Conservation (phyloP, 2,113 vertebrate species). For the Cepphus grylle region DNA sequence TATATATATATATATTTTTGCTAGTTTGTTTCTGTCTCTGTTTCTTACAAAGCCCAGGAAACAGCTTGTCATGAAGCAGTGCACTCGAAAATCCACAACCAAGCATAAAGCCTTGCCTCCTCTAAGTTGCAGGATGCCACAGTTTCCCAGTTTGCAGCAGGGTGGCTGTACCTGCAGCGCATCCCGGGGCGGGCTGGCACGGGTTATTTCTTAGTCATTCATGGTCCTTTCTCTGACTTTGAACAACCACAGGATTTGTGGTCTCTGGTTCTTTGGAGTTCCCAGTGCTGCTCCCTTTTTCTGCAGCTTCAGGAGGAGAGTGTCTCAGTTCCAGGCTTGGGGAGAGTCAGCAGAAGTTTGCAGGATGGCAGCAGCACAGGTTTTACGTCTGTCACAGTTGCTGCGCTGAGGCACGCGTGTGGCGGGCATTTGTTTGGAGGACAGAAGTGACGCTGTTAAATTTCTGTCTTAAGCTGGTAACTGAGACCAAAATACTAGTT, state of each 20-base stretch:
- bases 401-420: rapidly evolving
- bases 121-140: rapidly evolving
- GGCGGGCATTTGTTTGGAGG: neutral
- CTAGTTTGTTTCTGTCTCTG: neutral
- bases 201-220: neutral
- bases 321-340: neutral
- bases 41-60: neutral
- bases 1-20: no score
- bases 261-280: neutral
- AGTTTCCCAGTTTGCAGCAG: neutral
- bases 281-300: neutral
- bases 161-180: neutral
- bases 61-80: neutral
- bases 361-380: neutral
- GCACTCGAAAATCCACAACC: neutral
- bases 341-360: neutral
- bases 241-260: neutral
- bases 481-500: neutral
- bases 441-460: neutral
- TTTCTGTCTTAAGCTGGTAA: neutral
- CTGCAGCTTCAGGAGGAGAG: neutral
- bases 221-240: neutral
- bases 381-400: neutral
- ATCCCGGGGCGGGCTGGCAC: neutral
- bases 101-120: neutral